A percentile compares a stretch with the other conserved stretches of the same genome.
Evolutionary conservation across 2,888 invertebrate genomes (phyloP).

Genomic region (Caenorhabditis panamensis): DNA sequence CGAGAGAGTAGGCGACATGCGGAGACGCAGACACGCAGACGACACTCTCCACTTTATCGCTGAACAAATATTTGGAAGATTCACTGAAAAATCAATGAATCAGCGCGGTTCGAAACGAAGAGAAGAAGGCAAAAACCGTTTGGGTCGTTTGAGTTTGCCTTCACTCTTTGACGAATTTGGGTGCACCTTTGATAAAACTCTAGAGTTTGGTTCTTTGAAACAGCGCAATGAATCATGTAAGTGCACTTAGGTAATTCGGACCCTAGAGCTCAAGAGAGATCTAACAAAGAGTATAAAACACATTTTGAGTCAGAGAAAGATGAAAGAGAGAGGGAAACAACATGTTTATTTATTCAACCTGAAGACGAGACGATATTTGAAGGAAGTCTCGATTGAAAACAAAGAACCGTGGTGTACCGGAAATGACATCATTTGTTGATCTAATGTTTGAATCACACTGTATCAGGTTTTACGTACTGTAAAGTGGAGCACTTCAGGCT

Average conservation of each 20-base stretch:
- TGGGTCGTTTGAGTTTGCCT: slow-evolving; percentile 2
- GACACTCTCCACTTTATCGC: slow-evolving; percentile 23
- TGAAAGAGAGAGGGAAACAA: too few relatives aligned
- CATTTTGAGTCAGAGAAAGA: too few relatives aligned
- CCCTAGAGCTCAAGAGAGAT: too few relatives aligned
- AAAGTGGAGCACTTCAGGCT: too few relatives aligned
- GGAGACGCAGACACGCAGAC: slow-evolving; percentile 39
- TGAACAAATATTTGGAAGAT: slow-evolving; percentile 49
- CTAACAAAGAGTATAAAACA: too few relatives aligned
- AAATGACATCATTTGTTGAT: slow-evolving; percentile 35
- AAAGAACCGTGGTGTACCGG: slow-evolving; percentile 17
- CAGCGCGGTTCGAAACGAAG: slow-evolving; percentile 20
- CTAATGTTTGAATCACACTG: slow-evolving; percentile 17
- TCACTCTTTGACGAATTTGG: slow-evolving; percentile 24
- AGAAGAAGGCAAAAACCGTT: slow-evolving; percentile 1
- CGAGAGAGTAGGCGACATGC: slow-evolving; percentile 5
- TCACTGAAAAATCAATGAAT: slow-evolving; percentile 55
- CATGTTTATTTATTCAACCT: too few relatives aligned
- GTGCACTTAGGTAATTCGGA: too few relatives aligned
- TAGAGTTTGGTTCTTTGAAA: too few relatives aligned
- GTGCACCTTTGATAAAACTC: not conserved
- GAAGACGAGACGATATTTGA: too few relatives aligned
- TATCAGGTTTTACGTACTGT: too few relatives aligned
- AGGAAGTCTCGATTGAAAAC: too few relatives aligned
- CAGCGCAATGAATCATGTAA: too few relatives aligned